Conservation (phyloP, 1,140 invertebrate species). For the Drosophila parvula region DNA sequence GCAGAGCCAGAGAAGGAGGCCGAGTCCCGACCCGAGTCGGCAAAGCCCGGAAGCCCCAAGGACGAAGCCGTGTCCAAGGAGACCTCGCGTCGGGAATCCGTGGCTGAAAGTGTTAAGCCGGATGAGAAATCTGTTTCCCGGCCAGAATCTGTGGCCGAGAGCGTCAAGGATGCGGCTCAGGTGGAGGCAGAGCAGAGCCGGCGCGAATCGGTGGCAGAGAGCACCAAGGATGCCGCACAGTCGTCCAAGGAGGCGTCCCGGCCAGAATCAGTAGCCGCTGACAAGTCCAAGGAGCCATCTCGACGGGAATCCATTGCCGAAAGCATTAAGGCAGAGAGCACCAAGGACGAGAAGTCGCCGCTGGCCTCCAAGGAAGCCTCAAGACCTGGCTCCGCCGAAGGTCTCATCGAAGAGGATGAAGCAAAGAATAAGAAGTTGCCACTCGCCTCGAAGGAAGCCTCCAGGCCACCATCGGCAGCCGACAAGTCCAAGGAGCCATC, state of each 20-base stretch:
- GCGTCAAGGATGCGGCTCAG: slow-evolving; percentile 30
- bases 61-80: slow-evolving; percentile 10
- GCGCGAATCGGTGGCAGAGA: slow-evolving; percentile 38
- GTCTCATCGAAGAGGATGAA: background rate
- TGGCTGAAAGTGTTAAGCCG: slow-evolving; percentile 20
- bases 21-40: slow-evolving; percentile 11
- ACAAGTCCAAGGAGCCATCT: slow-evolving; percentile 33
- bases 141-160: slow-evolving; percentile 34
- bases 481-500: slow-evolving; percentile 18
- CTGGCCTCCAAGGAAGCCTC: slow-evolving; percentile 24
- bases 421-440: slow-evolving; percentile 24
- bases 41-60: background rate
- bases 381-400: slow-evolving; percentile 24
- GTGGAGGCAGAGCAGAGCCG: background rate
- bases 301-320: slow-evolving; percentile 41
- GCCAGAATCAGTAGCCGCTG: slow-evolving; percentile 43
- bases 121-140: slow-evolving; percentile 36
- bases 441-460: slow-evolving; percentile 17
- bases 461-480: slow-evolving; percentile 43
- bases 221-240: background rate
- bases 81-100: slow-evolving; percentile 28
- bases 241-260: slow-evolving; percentile 56
- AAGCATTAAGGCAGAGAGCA: slow-evolving; percentile 14
- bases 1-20: slow-evolving; percentile 10
- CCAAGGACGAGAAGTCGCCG: slow-evolving; percentile 23